Conservation (phyloP, 2,888 invertebrate species). For the Leptopterna dolabrata region DNA sequence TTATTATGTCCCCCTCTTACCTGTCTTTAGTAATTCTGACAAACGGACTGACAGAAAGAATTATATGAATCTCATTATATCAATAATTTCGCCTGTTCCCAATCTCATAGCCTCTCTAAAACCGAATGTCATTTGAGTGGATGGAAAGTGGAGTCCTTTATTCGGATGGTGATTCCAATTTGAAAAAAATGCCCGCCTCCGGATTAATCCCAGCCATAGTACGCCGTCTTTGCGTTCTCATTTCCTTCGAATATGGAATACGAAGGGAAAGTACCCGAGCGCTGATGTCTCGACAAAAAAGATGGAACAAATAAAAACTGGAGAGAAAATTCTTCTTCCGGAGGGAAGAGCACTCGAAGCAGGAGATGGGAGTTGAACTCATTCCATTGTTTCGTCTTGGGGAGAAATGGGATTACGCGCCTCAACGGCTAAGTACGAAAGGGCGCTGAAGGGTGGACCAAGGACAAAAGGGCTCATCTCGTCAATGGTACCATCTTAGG, state of each 20-base stretch:
- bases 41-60: too few relatives aligned
- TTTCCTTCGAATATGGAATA: neutral
- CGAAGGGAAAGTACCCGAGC: neutral
- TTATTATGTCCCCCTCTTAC: too few relatives aligned
- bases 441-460: neutral
- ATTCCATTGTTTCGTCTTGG: neutral
- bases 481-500: neutral
- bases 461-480: conserved; percentile 3
- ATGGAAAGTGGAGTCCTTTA: too few relatives aligned
- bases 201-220: too few relatives aligned
- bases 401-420: conserved; percentile 9
- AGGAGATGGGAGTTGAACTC: neutral
- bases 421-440: neutral
- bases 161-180: too few relatives aligned
- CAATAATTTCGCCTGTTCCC: too few relatives aligned
- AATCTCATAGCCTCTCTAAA: too few relatives aligned
- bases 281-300: neutral
- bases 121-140: too few relatives aligned
- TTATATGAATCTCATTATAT: too few relatives aligned
- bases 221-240: neutral
- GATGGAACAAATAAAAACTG: neutral
- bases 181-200: too few relatives aligned
- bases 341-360: neutral
- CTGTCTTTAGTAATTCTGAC: too few relatives aligned
- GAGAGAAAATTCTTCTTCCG: neutral